Conservation (phyloP, 2,797 vertebrate species). For the Enoplosus armatus region DNA sequence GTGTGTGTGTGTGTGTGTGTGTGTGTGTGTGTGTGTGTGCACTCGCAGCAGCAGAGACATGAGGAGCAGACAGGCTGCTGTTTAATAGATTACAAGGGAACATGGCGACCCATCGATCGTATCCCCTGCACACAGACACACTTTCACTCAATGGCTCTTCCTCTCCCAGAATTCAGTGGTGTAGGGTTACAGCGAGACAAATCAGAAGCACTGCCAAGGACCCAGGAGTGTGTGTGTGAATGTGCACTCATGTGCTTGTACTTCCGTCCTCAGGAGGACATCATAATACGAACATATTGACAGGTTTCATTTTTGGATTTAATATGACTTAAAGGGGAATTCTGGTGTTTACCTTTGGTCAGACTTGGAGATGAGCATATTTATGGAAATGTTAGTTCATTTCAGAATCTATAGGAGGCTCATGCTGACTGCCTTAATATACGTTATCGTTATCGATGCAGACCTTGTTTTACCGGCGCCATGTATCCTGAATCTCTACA, state of each 20-base stretch:
- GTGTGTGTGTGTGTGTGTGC: conserved; percentile 10
- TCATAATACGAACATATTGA: background rate
- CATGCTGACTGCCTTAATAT: background rate
- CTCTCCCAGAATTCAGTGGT: conserved; percentile 56
- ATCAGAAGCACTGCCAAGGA: conserved; percentile 29
- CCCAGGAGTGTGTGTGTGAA: background rate
- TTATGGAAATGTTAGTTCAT: background rate
- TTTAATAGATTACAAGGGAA: conserved; percentile 74
- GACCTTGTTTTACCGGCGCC: background rate
- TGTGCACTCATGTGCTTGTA: background rate
- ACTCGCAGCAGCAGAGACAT: conserved; percentile 34
- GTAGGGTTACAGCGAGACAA: conserved; percentile 65
- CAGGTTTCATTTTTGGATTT: background rate
- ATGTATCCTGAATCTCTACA: background rate
- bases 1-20: conserved; percentile 10
- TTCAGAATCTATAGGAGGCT: background rate
- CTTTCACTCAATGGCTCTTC: background rate
- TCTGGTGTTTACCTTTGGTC: background rate
- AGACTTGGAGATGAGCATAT: background rate
- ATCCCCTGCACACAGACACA: conserved; percentile 1
- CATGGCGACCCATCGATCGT: conserved; percentile 72
- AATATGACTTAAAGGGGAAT: background rate
- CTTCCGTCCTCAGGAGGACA: background rate
- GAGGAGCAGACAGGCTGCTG: conserved; percentile 55
- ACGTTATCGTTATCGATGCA: no score